Evolutionary conservation across 2,113 vertebrate species (phyloP).

Genomic region (Illadopsis cleaveri): DNA sequence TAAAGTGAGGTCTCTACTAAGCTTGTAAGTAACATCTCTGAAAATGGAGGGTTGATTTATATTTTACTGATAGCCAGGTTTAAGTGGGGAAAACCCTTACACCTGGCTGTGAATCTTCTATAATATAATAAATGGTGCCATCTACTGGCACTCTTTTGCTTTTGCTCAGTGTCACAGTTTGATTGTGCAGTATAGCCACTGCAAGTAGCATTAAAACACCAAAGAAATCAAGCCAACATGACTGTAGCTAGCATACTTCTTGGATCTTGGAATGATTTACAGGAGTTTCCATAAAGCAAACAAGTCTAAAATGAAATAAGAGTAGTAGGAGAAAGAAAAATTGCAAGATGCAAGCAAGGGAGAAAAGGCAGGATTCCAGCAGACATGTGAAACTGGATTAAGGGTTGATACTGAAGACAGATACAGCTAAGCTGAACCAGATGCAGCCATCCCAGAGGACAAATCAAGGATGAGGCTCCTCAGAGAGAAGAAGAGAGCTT

Average conservation of each 20-base stretch:
- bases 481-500: neutral
- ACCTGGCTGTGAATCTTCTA: neutral
- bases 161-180: neutral
- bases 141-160: conserved; percentile 64
- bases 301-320: conserved; percentile 3
- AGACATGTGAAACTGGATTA: conserved; percentile 10
- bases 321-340: neutral
- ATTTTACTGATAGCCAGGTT: conserved; percentile 41
- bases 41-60: conserved; percentile 47
- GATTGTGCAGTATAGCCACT: neutral
- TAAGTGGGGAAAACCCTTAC: neutral
- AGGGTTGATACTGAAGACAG: neutral
- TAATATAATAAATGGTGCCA: conserved; percentile 74
- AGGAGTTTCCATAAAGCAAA: neutral
- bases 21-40: conserved; percentile 46
- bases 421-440: conserved; percentile 36
- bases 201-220: neutral
- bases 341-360: neutral
- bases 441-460: conserved; percentile 19
- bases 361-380: neutral
- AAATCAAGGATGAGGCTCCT: neutral
- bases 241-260: neutral
- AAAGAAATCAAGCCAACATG: neutral
- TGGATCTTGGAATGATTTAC: neutral
- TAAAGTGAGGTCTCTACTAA: conserved; percentile 34